Conservation (phyloP, 1,140 invertebrate species). For the Andricus grossulariae region DNA sequence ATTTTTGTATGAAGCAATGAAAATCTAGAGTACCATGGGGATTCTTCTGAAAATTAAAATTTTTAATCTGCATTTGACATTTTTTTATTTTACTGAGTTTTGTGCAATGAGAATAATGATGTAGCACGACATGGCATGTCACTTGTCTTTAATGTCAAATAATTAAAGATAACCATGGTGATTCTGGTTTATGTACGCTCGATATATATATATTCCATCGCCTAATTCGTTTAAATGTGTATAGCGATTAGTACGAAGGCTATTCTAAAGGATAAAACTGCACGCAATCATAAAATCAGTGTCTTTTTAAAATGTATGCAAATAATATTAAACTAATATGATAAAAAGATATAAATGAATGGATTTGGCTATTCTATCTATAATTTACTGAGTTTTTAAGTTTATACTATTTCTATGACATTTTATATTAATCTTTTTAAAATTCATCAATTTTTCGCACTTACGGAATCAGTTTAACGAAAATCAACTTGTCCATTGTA, state of each 20-base stretch:
- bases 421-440: too few species aligned
- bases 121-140: background rate
- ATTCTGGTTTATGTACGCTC: background rate
- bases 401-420: too few species aligned
- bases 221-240: background rate
- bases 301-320: constrained; percentile 2
- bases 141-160: background rate
- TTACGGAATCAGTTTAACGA: background rate
- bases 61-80: too few species aligned
- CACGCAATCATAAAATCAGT: background rate
- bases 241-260: constrained; percentile 24
- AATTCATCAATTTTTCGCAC: background rate
- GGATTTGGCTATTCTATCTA: background rate
- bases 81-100: too few species aligned
- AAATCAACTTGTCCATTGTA: background rate
- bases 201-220: background rate
- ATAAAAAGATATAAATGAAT: background rate
- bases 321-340: background rate
- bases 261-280: background rate
- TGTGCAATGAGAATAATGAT: too few species aligned
- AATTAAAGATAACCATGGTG: constrained; percentile 4
- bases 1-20: too few species aligned
- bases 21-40: too few species aligned
- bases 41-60: too few species aligned
- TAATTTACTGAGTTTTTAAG: too few species aligned